Evolutionary conservation across 2,888 invertebrate genomes (phyloP), one percentile per base, ranked within the genome.

Genomic region (Morpho helenor): DNA sequence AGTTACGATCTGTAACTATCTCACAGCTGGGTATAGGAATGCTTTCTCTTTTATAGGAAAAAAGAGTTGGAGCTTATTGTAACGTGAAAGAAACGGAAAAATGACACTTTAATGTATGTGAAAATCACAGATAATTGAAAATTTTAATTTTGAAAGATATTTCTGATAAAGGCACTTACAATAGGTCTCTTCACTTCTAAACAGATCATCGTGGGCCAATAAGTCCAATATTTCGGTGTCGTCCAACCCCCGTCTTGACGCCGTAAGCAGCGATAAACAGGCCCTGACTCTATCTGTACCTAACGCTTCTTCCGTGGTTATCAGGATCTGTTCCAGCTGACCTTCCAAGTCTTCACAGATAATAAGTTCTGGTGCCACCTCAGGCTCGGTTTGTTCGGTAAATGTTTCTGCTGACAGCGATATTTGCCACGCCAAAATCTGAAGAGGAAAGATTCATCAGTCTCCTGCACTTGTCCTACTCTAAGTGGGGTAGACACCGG

Each of bases 141-240:
- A 31, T 31, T 31, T 3, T 5, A 3, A 31, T 5, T 5, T 31
- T 31, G 31, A 31, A 31, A 31, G 31, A 31, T 31, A 5, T 31
- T 31, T 31, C 31, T 31, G 31, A 31, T 31, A 10, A 8, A 44
- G 8, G 9, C 4, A 77, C 91, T 91, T 72, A 94, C 94, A 85
- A 68, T 94, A 93, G 48, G 94, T 94, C 66, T 92, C 91, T 57
- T 91, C 91, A 65, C 93, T 93, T 64, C 93, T 91, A 66, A 94
- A 94, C 65, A 91, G 86, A 46, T 92, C 89, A 69, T 94, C 93
- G 69, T 93, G 92, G 0, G 94, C 93, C 61, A 95, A 71, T 63
- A 94, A 81, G 72, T 94, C 96, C 71, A 95, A 84, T 79, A 96
- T 94, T 87, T 97, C 97, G 5, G 95, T 94, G 73, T 96, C 96